Evolutionary conservation across 1,140 invertebrate species (phyloP), one percentile per base, ranked within the genome.

Genomic region (Danaus melanippus): DNA sequence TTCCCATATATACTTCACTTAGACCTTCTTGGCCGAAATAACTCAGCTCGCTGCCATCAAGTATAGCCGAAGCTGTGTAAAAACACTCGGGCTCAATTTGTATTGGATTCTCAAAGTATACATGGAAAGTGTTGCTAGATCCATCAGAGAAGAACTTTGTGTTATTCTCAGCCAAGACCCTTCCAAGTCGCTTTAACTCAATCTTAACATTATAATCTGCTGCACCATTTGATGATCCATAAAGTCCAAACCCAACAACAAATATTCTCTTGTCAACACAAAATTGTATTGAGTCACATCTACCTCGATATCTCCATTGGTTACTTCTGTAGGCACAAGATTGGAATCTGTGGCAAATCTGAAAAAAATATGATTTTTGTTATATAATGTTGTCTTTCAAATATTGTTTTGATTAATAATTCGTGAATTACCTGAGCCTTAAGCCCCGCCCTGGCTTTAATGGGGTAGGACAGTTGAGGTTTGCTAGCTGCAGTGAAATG

Each of bases 11-110:
- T 9, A 96, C 94, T 87, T 97, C 96, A 72, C 93, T 95, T 89
- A 97, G 91, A 12, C 96, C 96, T 85, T 97, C 96, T 81, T 97
- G 96, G n/a, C 96, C 96, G 79, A 97, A 97, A 78, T 97, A 97
- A 82, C 95, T 96, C 45, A 98, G 87, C 83, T 98, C 96, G 40
- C 91, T 92, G 9, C 96, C 96, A 76, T 97, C 95, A 4, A 97
- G 84, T 62, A 97, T 92, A 2, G 94, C 95, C 2, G 95, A 96
- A 10, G 95, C 95, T 1, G 95, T 97, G 71, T 97, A 97, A 71
- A 95, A 96, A 44, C 91, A 92, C 80, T 97, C 96, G 0, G 96
- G 94, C 73, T 97, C 96, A 54, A 96, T 93, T 86, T 96, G 94
- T 69, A 97, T 95, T 9, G 96, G 96, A 86, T 97, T 94, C 65